Evolutionary conservation across 2,113 vertebrate genomes (phyloP), one percentile per base, ranked within the genome.

Genomic region (Dasyornis broadbenti): DNA sequence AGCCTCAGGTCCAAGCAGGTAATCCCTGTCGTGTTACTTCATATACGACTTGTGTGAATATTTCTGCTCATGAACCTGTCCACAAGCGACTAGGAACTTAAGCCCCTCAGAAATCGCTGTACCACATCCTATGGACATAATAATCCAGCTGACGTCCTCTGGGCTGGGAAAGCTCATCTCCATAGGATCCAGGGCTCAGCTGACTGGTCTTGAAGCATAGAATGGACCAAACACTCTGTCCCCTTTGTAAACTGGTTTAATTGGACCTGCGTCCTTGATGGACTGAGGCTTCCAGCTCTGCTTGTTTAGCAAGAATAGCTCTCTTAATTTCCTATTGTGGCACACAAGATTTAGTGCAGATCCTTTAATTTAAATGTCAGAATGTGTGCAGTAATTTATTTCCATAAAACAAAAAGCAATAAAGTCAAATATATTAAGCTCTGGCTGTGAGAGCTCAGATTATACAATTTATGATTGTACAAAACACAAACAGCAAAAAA

Each of bases 381-480:
- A 96, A 96, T 94, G 88, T 91, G 82, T 97, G 73, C 95, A 75
- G 90, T 97, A 98, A 97, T 97, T 97, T 97, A 97, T 97, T 98
- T 97, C 97, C 97, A 96, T 97, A 98, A 97, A 98, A 86, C 39
- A 37, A 92, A 97, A 97, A 96, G 96, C 97, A 97, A 97, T 98
- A 97, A 98, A 97, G 88, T 96, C 93, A 96, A 95, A 97, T 97
- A 96, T 97, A 98, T 97, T 96, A 97, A 97, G 95, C 82, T 92
- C 63, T 97, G 61, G 72, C 96, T 95, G 65, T 84, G 93, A 95
- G 95, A 86, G 80, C 90, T 97, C 83, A 94, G 80, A 95, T 97
- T 73, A 78, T 76, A 64, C 91, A 93, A 97, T 98, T 97, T 98
- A 98, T 95, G 97, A 95, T 96, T 95, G 83, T 59, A 88, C 35